A percentile compares a stretch with the other conserved stretches of the same genome.
Evolutionary conservation across 2,888 invertebrate species (phyloP).

Genomic region (Anarsia innoxiella): DNA sequence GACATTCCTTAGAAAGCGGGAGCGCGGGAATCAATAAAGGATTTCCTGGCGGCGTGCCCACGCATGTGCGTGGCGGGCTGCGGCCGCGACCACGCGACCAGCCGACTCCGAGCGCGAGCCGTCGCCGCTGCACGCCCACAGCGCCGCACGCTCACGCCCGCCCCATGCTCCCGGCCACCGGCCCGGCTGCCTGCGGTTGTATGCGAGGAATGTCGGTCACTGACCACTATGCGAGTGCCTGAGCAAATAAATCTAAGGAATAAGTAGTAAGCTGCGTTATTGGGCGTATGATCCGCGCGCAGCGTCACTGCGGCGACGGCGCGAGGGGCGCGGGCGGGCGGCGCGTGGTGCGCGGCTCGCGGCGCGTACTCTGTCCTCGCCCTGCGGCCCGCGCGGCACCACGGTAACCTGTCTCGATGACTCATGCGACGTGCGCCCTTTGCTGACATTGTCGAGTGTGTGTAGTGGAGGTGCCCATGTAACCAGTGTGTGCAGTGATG

Average conservation of each 20-base stretch:
- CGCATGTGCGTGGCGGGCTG: conserved; percentile 68
- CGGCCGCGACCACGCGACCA: conserved; percentile 19
- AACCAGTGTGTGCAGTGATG: conserved; percentile 19
- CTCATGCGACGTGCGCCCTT: conserved; percentile 43
- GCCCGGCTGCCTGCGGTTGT: conserved; percentile 20
- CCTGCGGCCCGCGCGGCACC: conserved; percentile 37
- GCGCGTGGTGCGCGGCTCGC: conserved; percentile 32
- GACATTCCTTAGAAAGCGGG: conserved; percentile 70
- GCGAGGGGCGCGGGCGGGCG: conserved; percentile 17
- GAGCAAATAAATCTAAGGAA: conserved; percentile 67
- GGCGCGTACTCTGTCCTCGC: conserved; percentile 30
- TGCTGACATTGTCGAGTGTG: conserved; percentile 41
- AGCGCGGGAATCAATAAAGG: conserved; percentile 75
- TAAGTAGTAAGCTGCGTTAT: conserved; percentile 66
- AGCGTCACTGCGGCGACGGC: conserved; percentile 67
- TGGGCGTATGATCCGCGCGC: conserved; percentile 72
- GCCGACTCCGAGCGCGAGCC: conserved; percentile 27
- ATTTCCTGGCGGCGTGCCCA: conserved; percentile 73
- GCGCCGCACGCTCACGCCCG: conserved; percentile 7
- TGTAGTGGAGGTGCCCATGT: conserved; percentile 49
- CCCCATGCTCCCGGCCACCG: conserved; percentile 1
- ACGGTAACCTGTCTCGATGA: conserved; percentile 45
- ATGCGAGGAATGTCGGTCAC: conserved; percentile 29
- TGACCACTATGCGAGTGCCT: conserved; percentile 55
- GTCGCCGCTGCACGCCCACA: conserved; percentile 16